Percentiles rank a stretch among this genome's conserved stretches.
phyloP scores from a whole-genome alignment of 2,797 vertebrate genomes.

The Galago senegalensis region DNA sequence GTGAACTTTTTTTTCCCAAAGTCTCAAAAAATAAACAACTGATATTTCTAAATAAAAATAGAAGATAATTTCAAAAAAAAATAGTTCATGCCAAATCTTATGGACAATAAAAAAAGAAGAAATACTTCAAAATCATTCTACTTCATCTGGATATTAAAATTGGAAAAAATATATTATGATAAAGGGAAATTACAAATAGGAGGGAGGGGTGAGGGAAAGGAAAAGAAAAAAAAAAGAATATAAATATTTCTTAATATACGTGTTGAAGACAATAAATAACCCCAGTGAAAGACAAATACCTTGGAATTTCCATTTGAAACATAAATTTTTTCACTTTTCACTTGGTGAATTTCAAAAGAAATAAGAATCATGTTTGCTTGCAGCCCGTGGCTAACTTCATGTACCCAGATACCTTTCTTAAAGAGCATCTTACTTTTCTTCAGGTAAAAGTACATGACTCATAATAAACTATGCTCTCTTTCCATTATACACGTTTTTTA shows the following conservation, averaged over 20 bases:
- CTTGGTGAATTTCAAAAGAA: constrained; percentile 59
- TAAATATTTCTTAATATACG: not conserved
- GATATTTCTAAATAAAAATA: too few species aligned
- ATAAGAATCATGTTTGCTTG: not conserved
- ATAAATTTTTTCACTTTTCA: not conserved
- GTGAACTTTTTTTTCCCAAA: too few species aligned
- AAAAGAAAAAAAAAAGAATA: not conserved
- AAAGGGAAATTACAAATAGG: too few species aligned
- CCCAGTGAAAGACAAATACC: not conserved
- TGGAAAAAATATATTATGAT: too few species aligned
- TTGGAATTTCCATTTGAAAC: constrained; percentile 9
- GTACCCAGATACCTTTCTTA: not conserved
- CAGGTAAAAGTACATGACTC: not conserved
- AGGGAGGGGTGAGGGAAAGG: too few species aligned
- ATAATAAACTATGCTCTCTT: constrained; percentile 22
- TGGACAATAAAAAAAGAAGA: too few species aligned
- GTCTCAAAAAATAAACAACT: too few species aligned
- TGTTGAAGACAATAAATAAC: not conserved
- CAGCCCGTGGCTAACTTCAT: not conserved
- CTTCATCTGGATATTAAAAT: too few species aligned
- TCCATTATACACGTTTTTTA: not conserved
- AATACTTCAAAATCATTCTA: too few species aligned
- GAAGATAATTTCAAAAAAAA: too few species aligned
- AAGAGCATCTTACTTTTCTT: not conserved
- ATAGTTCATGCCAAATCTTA: too few species aligned